phyloP scores from a whole-genome alignment of 2,797 vertebrate species.

The Gadopsis marmoratus region DNA sequence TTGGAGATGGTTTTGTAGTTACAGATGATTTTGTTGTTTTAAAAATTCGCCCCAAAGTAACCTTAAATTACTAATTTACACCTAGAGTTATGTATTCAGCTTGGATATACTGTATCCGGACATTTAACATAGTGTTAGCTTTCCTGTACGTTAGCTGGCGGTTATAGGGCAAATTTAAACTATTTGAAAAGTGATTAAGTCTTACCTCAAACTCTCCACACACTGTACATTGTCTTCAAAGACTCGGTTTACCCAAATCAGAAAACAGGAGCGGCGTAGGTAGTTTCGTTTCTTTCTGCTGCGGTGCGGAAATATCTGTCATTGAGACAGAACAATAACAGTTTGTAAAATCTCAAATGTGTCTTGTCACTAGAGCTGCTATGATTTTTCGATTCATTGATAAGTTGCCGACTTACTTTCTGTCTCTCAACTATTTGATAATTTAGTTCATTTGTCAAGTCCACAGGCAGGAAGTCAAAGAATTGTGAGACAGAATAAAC shows the following conservation, averaged over 20 bases:
- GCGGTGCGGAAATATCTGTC: neutral
- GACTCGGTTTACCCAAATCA: too few relatives aligned
- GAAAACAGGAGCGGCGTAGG: neutral
- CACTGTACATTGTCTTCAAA: neutral
- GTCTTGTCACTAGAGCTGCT: neutral
- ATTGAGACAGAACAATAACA: neutral
- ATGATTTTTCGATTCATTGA: neutral
- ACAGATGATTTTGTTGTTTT: fast-evolving
- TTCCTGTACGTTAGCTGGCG: neutral
- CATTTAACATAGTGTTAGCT: neutral
- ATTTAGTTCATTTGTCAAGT: neutral
- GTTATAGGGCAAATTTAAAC: neutral
- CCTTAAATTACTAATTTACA: neutral
- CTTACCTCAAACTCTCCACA: neutral
- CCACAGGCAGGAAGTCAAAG: neutral
- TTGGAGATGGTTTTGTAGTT: neutral
- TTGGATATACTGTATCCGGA: neutral
- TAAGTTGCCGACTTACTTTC: too few relatives aligned
- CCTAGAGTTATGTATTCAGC: neutral
- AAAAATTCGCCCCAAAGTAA: fast-evolving
- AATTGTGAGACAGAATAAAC: neutral
- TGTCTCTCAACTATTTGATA: neutral
- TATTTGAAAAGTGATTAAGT: neutral
- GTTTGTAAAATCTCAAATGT: neutral
- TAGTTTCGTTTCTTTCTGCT: neutral